phyloP scores from a whole-genome alignment of 2,797 vertebrate species.

The Semotilus atromaculatus region DNA sequence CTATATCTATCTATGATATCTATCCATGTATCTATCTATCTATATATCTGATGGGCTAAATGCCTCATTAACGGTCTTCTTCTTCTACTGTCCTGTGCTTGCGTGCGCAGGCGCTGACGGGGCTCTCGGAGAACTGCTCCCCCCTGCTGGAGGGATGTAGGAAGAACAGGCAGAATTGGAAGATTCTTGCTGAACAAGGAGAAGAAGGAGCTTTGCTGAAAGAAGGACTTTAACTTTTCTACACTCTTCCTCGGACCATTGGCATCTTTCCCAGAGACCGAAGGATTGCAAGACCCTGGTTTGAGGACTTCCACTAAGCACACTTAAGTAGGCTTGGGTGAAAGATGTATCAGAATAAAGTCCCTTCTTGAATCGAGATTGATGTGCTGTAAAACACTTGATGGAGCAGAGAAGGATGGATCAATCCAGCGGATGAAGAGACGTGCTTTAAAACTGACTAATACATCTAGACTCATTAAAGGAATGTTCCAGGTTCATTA shows the following conservation, averaged over 20 bases:
- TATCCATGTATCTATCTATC: too few species aligned
- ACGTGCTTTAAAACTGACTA: slow-evolving; percentile 24
- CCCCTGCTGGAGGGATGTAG: slow-evolving; percentile 94
- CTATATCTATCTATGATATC: too few species aligned
- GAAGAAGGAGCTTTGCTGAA: slow-evolving; percentile 83
- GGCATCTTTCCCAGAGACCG: slow-evolving; percentile 56
- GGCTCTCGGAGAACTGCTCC: slow-evolving; percentile 87
- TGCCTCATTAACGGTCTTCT: neutral
- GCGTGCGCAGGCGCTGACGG: slow-evolving; percentile 83
- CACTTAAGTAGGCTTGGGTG: neutral
- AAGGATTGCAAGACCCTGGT: neutral
- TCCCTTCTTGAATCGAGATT: neutral
- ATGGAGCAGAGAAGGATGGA: neutral
- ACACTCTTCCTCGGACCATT: neutral
- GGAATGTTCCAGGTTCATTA: neutral
- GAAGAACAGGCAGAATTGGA: slow-evolving; percentile 93
- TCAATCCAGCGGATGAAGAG: neutral
- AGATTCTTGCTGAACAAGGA: slow-evolving; percentile 87
- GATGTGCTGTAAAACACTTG: neutral
- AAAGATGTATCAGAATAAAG: neutral
- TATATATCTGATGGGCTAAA: neutral
- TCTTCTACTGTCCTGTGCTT: neutral
- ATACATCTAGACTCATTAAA: neutral
- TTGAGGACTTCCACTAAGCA: neutral
- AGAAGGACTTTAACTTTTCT: slow-evolving; percentile 70